These are phyloP conservation scores for Dasyornis broadbenti DNA, from an alignment of 2,113 vertebrate genomes.

Conservation along the genomic window DNA sequence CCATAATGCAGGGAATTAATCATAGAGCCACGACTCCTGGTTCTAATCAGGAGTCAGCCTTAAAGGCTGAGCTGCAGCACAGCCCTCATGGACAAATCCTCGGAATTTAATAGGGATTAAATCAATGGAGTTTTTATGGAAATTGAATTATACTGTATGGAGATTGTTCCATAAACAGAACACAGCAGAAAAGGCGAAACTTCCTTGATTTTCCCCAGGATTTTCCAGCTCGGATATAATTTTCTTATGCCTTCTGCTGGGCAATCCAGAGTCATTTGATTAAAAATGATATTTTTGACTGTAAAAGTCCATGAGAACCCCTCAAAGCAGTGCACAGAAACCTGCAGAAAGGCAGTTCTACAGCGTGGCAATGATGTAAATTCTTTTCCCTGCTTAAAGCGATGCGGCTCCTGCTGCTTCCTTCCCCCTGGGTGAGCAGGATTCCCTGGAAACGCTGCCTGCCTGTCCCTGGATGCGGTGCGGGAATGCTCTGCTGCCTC, in stretches of 20 bases:
- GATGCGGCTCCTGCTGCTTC: not conserved
- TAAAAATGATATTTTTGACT: not conserved
- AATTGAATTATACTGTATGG: not conserved
- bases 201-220: not conserved
- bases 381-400: not conserved
- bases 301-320: not conserved
- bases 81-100: not conserved
- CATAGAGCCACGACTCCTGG: not conserved
- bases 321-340: not conserved
- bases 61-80: not conserved
- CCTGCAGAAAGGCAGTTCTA: not conserved
- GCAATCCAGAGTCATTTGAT: not conserved
- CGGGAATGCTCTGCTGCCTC: not conserved
- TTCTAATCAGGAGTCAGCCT: constrained; percentile 38
- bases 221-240: not conserved
- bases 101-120: constrained; percentile 26
- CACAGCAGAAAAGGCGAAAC: not conserved
- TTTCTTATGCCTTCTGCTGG: not conserved
- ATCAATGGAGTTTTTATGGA: not conserved
- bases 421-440: not conserved
- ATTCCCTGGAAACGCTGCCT: not conserved
- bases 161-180: not conserved
- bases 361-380: not conserved
- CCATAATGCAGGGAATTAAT: constrained; percentile 21
- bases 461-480: not conserved